Base-by-base conservation (phyloP, 2,888 invertebrate species). In the Saturnia japonica region DNA sequence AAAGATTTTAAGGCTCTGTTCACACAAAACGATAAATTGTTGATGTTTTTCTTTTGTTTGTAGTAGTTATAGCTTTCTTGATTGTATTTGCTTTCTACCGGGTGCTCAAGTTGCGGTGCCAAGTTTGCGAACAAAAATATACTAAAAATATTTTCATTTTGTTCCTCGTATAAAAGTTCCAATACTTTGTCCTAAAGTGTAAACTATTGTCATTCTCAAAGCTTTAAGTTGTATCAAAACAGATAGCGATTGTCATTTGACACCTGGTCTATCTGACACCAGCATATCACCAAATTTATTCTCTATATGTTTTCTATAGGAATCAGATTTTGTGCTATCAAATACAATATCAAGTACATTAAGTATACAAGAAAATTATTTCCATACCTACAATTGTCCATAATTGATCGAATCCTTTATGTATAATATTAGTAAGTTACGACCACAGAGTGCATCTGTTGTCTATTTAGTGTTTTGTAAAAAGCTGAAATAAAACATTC, bases 211-310 rank as follows among this genome's bases (percentile, higher is more conserved):
- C 76, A 76, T 74, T 51, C 72, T 70, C 71, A 73, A 57, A 79
- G 78, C 77, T 75, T 72, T 75, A 75, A 43, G 43, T 47, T 66
- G 40, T 57, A 66, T 73, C 73, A 76, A 74, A 74, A 80, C 77
- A 80, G 81, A 82, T 80, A 82, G 79, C 76, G 75, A 77, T 74
- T 82, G 81, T 83, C 79, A 75, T 75, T 72, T 78, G 82, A 79
- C 88, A 86, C 85, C 87, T 86, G 85, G 86, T 68, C 72, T 74
- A 85, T 81, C 67, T 80, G 80, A 85, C 75, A 81, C 78, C 76
- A 70, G 64, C 22, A 40, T 14, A 64, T 64, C 64, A 40, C 34
- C 40, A 22, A 64, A 34, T 34, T n/a, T 40, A 34, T 40, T 64
- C 4, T 1, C 64, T n/a, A n/a, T 40, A 64, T n/a, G 9, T 40